Evolutionary conservation across 2,888 invertebrate genomes (phyloP).

Genomic region (Xestia sexstrigata): DNA sequence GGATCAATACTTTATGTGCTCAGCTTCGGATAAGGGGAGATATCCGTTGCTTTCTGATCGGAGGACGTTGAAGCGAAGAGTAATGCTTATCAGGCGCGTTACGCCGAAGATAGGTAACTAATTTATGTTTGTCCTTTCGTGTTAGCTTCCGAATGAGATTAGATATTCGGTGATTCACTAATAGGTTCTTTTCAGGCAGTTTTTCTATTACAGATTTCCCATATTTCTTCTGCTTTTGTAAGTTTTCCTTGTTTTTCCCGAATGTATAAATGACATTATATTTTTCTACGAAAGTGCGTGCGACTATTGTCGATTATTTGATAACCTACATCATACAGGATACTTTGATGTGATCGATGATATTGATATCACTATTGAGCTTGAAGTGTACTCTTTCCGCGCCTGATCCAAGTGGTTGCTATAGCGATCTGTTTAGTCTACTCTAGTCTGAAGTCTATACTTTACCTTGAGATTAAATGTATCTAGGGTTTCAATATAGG

Average conservation of each 20-base stretch:
- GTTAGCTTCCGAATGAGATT: conserved; percentile 5
- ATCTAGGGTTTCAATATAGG: background rate
- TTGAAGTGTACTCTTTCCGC: background rate
- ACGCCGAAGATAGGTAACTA: conserved; percentile 41
- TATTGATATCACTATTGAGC: background rate
- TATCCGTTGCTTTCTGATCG: conserved; percentile 58
- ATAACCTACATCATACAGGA: background rate
- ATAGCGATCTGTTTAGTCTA: background rate
- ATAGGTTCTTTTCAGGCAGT: background rate
- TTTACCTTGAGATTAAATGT: background rate
- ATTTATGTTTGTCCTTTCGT: conserved; percentile 42
- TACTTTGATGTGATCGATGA: background rate
- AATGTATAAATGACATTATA: background rate
- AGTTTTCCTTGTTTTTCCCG: background rate
- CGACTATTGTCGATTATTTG: background rate
- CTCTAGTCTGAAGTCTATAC: background rate
- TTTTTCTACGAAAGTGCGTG: background rate
- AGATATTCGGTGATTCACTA: background rate
- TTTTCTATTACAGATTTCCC: background rate
- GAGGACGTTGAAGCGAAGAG: conserved; percentile 33
- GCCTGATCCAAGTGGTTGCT: background rate
- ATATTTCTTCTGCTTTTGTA: conserved; percentile 1
- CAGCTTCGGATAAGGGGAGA: conserved; percentile 61
- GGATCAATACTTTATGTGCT: conserved; percentile 75
- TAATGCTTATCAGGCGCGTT: conserved; percentile 56